Evolutionary conservation across 2,888 invertebrate genomes (phyloP), one percentile per base, ranked within the genome.

Genomic region (Dasysyrphus tricinctus): DNA sequence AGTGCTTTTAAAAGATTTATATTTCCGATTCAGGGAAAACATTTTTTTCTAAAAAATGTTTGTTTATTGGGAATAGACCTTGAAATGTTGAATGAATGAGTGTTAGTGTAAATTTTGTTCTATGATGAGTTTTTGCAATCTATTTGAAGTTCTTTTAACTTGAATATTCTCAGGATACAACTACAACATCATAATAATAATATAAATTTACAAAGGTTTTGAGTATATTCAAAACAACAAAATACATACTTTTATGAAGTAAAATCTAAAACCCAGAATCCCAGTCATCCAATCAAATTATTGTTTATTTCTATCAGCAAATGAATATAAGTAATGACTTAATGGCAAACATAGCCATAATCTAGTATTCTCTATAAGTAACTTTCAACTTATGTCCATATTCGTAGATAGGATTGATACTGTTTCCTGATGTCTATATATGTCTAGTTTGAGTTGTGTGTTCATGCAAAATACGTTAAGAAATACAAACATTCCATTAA

Each of bases 401-500:
- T 3, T 11, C 12, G 32, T 19, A n/a, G n/a, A 9, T 67, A 54
- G 61, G 54, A 54, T 70, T 70, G 70, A 54, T 70, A 12, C 78
- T 34, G 39, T 34, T 44, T 51, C 32, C 49, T 1, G 32, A 32
- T 32, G 32, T 32, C 11, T 5, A 12, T 29, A 12, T 29, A 32
- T 34, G 5, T 16, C 11, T 9, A 8, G n/a, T 37, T 39, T 54
- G 29, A 57, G 47, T 69, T 56, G 49, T 57, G 49, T 59, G 49
- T 39, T 67, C 61, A 67, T 44, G 54, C 37, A 69, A 82, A 78
- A 77, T 78, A 73, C 42, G 65, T 77, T 82, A 78, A 39, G 72
- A 74, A 54, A 82, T 61, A 47, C 67, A 82, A 61, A 69, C 61
- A 82, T 74, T 78, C 82, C 82, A 82, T 79, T 82, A 82, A 82